Evolutionary conservation across 1,140 invertebrate species (phyloP).

Genomic region (Drosophila burlai): DNA sequence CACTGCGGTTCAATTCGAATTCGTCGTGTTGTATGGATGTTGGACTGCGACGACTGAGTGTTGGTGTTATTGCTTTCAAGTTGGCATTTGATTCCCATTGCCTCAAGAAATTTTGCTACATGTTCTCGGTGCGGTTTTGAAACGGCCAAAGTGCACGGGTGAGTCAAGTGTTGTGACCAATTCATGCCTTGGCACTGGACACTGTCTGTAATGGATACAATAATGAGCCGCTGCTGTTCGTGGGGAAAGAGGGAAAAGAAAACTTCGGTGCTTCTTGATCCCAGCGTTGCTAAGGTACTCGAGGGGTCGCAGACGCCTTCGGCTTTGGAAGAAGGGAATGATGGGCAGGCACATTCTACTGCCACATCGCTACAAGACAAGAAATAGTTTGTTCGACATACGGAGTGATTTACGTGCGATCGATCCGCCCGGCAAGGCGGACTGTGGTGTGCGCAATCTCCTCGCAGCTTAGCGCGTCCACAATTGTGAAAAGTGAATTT

Average conservation of each 20-base stretch:
- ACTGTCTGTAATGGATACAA: conserved; percentile 50
- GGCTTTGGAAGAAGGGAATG: conserved; percentile 4
- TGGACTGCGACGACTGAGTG: conserved; percentile 47
- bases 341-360: conserved; percentile 66
- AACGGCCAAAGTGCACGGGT: conserved; percentile 3
- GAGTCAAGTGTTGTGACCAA: conserved; percentile 8
- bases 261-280: conserved; percentile 24
- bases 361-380: conserved; percentile 65
- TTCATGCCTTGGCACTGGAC: conserved; percentile 8
- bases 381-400: conserved; percentile 50
- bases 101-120: conserved; percentile 78
- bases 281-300: conserved; percentile 1
- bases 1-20: conserved; percentile 32
- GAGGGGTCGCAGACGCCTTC: conserved; percentile 4
- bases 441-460: not conserved
- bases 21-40: conserved; percentile 51
- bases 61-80: conserved; percentile 79
- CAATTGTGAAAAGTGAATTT: conserved; percentile 61
- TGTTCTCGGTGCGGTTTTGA: conserved; percentile 40
- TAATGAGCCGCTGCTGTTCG: conserved; percentile 17
- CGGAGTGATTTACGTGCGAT: conserved; percentile 50
- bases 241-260: not conserved
- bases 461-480: conserved; percentile 6
- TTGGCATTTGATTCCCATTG: conserved; percentile 83
- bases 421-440: not conserved